Percentiles rank a stretch among this genome's conserved stretches.
phyloP scores from a whole-genome alignment of 2,113 vertebrate genomes.

The Muntiacus reevesi region DNA sequence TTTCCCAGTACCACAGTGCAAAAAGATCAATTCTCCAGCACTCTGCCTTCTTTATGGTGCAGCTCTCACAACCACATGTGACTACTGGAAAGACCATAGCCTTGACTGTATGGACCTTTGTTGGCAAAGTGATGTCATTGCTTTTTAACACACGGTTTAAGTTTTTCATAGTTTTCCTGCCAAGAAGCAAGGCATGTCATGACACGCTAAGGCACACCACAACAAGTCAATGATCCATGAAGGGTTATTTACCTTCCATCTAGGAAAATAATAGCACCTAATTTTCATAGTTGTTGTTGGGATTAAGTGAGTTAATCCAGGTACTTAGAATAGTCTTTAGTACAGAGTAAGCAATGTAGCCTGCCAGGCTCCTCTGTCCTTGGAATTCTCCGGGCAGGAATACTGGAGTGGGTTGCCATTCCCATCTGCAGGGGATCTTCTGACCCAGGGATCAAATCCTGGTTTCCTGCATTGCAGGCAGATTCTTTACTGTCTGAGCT shows the following conservation, averaged over 20 bases:
- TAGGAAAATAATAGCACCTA: background rate
- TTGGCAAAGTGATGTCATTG: background rate
- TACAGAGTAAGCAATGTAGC: background rate
- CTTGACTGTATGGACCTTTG: background rate
- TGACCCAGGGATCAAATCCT: background rate
- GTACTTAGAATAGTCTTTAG: background rate
- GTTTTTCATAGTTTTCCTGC: background rate
- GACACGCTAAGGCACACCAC: background rate
- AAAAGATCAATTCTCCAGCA: background rate
- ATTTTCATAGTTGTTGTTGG: background rate
- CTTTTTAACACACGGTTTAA: background rate
- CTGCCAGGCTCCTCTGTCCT: background rate
- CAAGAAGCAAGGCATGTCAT: background rate
- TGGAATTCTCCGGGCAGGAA: background rate
- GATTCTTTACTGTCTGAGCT: background rate
- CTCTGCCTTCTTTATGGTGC: background rate
- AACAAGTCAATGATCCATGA: background rate
- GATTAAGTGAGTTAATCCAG: background rate
- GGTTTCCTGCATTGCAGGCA: background rate
- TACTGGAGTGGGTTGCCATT: background rate
- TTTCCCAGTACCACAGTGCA: background rate
- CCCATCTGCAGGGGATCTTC: background rate
- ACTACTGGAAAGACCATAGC: background rate
- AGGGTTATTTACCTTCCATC: background rate
- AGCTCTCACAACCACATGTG: background rate